Evolutionary conservation across 2,113 vertebrate genomes (phyloP), one percentile per base, ranked within the genome.

Genomic region (Romanogobio albipinnatus): DNA sequence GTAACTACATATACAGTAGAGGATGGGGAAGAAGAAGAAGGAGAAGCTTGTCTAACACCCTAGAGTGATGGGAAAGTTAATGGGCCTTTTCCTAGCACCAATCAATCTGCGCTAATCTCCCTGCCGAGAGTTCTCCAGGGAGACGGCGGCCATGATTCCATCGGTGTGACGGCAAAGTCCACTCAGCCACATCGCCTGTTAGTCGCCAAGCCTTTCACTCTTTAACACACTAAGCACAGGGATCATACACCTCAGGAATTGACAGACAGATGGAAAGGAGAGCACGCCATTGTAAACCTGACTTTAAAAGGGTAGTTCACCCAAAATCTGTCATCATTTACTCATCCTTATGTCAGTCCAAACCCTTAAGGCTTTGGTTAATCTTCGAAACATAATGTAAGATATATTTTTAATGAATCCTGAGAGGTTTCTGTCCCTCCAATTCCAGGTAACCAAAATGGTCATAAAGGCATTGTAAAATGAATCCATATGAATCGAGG

Each of bases 21-120:
- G n/a, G 66, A 86, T 6, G 14, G 43, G 83, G 43, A 13, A 66
- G 79, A 15, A 81, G 83, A 49, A 74, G 88, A 47, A 70, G 71
- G 49, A 62, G 66, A 58, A 51, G 76, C 61, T 53, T 33, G 75
- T 89, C 83, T 75, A 43, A 86, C 76, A 75, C 86, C 84, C 91
- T 68, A 84, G 85, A 92, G 86, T 84, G 89, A 90, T 90, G 85
- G 71, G 56, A 78, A 86, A 90, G 84, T 87, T 92, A 92, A 90
- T 88, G 84, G 86, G 76, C 86, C 87, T 86, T 89, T 86, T 89
- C 83, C 80, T 85, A 79, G 73, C 61, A 85, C 85, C 81, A 90
- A 92, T 92, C 90, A 89, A 88, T 91, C 92, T 88, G 66, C 64
- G 51, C 83, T 80, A 87, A 86, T 87, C 76, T 90, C 85, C 74